Evolutionary conservation across 2,888 invertebrate species (phyloP).

Genomic region (Kryphioiulus occultus): DNA sequence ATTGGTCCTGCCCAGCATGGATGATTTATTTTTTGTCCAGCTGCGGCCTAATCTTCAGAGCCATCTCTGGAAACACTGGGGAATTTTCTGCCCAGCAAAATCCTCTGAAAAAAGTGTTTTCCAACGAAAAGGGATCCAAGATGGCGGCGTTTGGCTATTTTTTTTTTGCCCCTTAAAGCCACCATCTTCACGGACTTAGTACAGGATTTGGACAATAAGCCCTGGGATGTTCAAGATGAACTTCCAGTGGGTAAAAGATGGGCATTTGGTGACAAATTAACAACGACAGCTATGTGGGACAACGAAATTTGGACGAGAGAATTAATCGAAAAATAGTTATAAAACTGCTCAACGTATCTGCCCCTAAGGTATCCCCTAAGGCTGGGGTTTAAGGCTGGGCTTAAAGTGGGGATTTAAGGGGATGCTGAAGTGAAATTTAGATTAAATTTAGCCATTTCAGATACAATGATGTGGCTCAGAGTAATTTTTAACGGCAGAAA

Average conservation of each 20-base stretch:
- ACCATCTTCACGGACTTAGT: background rate
- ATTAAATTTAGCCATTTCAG: no score
- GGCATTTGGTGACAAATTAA: background rate
- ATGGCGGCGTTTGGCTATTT: background rate
- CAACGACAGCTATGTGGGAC: background rate
- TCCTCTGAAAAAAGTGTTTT: background rate
- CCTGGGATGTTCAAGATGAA: background rate
- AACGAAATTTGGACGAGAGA: background rate
- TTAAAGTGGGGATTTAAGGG: background rate
- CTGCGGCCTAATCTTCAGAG: constrained; percentile 27
- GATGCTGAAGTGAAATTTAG: background rate
- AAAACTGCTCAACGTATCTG: background rate
- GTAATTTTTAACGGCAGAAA: no score
- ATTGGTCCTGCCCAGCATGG: background rate
- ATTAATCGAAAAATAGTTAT: background rate
- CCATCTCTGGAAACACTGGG: constrained; percentile 19
- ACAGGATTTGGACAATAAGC: background rate
- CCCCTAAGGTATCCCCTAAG: constrained; percentile 17
- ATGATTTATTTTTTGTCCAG: constrained; percentile 4
- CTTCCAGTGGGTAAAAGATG: background rate
- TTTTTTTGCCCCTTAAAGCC: background rate
- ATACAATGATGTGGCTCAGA: no score
- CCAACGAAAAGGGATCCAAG: background rate
- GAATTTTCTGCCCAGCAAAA: background rate
- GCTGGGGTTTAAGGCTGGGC: no score